Evolutionary conservation across 2,113 vertebrate genomes (phyloP), one percentile per base, ranked within the genome.

Genomic region (Plecotus auritus): DNA sequence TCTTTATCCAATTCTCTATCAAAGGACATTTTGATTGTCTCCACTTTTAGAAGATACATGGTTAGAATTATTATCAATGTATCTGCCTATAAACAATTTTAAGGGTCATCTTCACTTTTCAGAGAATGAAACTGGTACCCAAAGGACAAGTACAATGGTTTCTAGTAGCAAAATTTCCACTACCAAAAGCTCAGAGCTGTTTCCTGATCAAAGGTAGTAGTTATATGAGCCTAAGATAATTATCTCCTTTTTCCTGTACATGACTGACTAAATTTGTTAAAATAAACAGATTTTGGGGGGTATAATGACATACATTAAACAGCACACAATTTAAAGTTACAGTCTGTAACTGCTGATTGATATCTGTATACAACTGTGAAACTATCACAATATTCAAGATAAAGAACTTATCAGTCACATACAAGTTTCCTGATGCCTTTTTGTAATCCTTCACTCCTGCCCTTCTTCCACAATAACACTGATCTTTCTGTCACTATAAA

Each of bases 401-500:
- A 91, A 35, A 88, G 26, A 82, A 64, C 18, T 11, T 67, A 66
- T 49, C 40, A 84, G 14, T 94, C 13, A 78, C 17, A 20, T 23
- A 30, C 35, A 69, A 73, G 20, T 78, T 94, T 97, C 40, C 42
- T 92, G 16, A 23, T 92, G 9, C 20, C 3, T 42, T 30, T 93
- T 96, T 76, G n/a, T 72, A 94, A 91, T 78, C 35, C 54, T 28
- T 64, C 7, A 11, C 42, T 56, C 11, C 17, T 87, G 26, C 81
- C 32, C 26, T 72, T 83, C 64, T 84, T 64, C 35, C 11, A 59
- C 40, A 82, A 64, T 49, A 87, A 54, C 37, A 90, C 28, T 91
- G 30, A 93, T 78, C 9, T 88, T 94, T 42, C n/a, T 94, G 18
- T 87, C 35, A 80, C 32, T 45, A 70, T 94, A 85, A 94, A 80